phyloP scores from a whole-genome alignment of 2,113 vertebrate genomes.

The Chamaea fasciata region DNA sequence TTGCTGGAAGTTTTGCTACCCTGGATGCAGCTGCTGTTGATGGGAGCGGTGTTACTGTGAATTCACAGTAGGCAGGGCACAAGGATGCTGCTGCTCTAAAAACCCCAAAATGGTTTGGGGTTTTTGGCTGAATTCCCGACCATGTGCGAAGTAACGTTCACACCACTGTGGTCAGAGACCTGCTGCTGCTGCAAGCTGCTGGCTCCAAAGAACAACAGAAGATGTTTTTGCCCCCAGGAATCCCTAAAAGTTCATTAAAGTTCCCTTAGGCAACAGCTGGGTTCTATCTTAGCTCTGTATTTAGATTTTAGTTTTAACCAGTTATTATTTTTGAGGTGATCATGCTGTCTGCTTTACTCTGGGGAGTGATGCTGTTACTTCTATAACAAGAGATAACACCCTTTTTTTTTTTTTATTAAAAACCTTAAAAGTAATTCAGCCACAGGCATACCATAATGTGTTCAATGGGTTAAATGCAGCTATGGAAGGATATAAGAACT shows the following conservation, averaged over 20 bases:
- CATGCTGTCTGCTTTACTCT: neutral
- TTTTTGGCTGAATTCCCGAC: neutral
- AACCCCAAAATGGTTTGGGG: too few relatives aligned
- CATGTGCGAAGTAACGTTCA: neutral
- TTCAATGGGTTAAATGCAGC: neutral
- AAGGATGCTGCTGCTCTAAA: neutral
- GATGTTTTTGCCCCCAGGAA: neutral
- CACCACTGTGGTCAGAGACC: neutral
- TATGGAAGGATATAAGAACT: neutral
- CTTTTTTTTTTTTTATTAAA: neutral
- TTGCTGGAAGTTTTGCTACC: neutral
- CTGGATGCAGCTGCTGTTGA: neutral
- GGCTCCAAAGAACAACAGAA: neutral
- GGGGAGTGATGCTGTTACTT: neutral
- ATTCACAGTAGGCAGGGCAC: neutral
- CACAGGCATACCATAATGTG: neutral
- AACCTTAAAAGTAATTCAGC: neutral
- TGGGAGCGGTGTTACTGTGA: neutral
- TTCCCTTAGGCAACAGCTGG: neutral
- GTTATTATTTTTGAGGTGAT: neutral
- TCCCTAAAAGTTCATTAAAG: neutral
- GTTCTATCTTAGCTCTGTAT: neutral
- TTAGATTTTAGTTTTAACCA: neutral
- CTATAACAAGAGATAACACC: neutral
- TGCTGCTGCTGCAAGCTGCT: neutral